phyloP scores from a whole-genome alignment of 2,113 vertebrate genomes.

The Gallinago paraguaiae region DNA sequence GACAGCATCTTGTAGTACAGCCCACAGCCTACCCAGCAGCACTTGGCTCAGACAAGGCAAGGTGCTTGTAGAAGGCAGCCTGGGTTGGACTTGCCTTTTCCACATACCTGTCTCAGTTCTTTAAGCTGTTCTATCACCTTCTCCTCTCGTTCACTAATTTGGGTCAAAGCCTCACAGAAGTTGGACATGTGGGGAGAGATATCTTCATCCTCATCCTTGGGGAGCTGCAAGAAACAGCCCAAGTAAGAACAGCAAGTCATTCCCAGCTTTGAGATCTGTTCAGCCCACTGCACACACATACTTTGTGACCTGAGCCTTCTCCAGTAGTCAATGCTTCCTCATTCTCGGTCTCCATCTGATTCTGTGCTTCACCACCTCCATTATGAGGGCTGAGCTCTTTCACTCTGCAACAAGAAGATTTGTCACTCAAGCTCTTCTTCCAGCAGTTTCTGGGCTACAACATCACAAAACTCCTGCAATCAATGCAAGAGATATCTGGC shows the following conservation, averaged over 20 bases:
- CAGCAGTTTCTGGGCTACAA: neutral
- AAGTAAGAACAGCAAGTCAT: constrained; percentile 11
- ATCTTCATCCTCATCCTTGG: constrained; percentile 74
- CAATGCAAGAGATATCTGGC: neutral
- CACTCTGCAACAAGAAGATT: constrained; percentile 70
- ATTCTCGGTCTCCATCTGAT: constrained; percentile 74
- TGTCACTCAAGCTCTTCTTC: neutral
- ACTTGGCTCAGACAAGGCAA: neutral
- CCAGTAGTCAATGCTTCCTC: constrained; percentile 47
- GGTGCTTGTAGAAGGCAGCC: neutral
- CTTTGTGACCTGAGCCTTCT: constrained; percentile 8
- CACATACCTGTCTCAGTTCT: constrained; percentile 74
- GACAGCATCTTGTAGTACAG: neutral
- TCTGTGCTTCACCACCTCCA: constrained; percentile 60
- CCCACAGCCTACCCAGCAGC: neutral
- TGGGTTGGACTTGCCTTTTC: neutral
- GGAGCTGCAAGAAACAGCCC: constrained; percentile 54
- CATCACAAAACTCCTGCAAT: constrained; percentile 56
- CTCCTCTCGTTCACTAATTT: constrained; percentile 76
- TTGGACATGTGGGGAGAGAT: constrained; percentile 72
- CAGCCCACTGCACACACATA: constrained; percentile 40
- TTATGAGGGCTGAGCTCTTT: constrained; percentile 78
- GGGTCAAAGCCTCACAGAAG: constrained; percentile 74
- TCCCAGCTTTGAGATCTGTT: neutral
- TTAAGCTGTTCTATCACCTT: constrained; percentile 74